Base-by-base conservation (phyloP, 92 coral and sea anemone species). In the Porites cylindrica region DNA sequence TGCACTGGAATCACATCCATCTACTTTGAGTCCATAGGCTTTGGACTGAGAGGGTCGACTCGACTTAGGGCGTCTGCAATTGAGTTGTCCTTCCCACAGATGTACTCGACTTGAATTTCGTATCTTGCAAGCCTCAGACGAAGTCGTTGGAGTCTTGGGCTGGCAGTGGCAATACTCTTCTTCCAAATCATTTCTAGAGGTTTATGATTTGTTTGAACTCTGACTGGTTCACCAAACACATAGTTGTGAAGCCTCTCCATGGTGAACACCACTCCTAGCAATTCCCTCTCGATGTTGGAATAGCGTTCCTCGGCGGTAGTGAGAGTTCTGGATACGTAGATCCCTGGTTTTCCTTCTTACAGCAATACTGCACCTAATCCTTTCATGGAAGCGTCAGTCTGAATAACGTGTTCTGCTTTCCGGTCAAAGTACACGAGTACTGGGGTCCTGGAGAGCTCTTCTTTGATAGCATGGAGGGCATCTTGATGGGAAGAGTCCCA, bases 291-390 rank as follows among this genome's bases (percentile, higher is more conserved):
- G 24, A 79, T 66, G 38, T 66, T 52, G 74, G 65, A 79, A 20
- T 79, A 79, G 84, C 16, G 84, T 66, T 79, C 84, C 64, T 66
- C 74, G 51, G 84, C 74, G 17, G 83, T 65, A 24, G 72, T 78
- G 72, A 62, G 72, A 10, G 82, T 64, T 43, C 82, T 14, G 17
- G 83, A 79, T 9, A 65, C 47, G 38, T 64, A 43, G 82, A 78
- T 64, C 19, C 43, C 72, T 78, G 59, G 61, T 18, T 69, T 29
- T 23, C 72, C 72, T 16, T 78, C 82, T 62, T 78, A 71, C 18
- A 78, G 59, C 43, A 78, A 38, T 63, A 63, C 82, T 6, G 38
- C 82, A 63, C 62, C 61, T 1, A n/a, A 47, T 7, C 71, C 82
- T 47, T 47, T 64, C 82, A 78, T 60, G 16, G 60, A 78, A 9